Percentiles rank a stretch among this genome's conserved stretches.
These are phyloP conservation scores for Ceyx erithaca DNA, from an alignment of 2,797 vertebrate species.

Conservation along the genomic window DNA sequence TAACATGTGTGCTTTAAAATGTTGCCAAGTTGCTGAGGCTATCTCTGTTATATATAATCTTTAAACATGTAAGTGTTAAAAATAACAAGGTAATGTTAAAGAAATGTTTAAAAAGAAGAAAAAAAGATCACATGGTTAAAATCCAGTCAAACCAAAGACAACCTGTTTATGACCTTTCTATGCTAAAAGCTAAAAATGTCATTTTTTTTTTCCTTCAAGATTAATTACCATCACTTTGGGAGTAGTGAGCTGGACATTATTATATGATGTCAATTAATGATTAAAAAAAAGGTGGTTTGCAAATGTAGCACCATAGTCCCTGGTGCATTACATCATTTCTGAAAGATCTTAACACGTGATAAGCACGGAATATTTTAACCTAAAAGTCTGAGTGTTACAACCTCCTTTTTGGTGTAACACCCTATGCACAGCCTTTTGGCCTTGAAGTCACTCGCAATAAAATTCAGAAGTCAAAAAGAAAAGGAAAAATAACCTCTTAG, in stretches of 20 bases:
- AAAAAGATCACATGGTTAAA: slow-evolving; percentile 57
- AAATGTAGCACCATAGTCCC: slow-evolving; percentile 35
- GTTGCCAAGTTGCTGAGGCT: slow-evolving; percentile 44
- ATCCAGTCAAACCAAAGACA: slow-evolving; percentile 45
- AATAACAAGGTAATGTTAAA: slow-evolving; percentile 43
- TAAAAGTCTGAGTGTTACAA: slow-evolving; percentile 57
- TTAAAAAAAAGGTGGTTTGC: slow-evolving; percentile 61
- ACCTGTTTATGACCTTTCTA: slow-evolving; percentile 50
- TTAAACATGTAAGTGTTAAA: slow-evolving; percentile 57
- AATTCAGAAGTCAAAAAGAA: slow-evolving; percentile 33
- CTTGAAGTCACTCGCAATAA: slow-evolving; percentile 50
- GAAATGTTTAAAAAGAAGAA: neutral
- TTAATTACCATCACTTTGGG: slow-evolving; percentile 56
- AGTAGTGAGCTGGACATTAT: slow-evolving; percentile 53
- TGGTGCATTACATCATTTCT: slow-evolving; percentile 52
- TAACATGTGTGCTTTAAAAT: slow-evolving; percentile 48
- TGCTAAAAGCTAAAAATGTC: slow-evolving; percentile 51
- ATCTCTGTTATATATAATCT: slow-evolving; percentile 9
- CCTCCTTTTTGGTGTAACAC: slow-evolving; percentile 40
- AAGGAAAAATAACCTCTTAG: slow-evolving; percentile 24
- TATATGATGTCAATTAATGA: slow-evolving; percentile 63
- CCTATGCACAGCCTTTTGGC: slow-evolving; percentile 19
- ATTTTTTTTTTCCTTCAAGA: neutral
- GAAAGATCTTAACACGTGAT: slow-evolving; percentile 56
- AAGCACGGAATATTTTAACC: slow-evolving; percentile 61